These are phyloP conservation scores for Hirtodrosophila duncani DNA, from an alignment of 2,888 invertebrate species.

Conservation along the genomic window DNA sequence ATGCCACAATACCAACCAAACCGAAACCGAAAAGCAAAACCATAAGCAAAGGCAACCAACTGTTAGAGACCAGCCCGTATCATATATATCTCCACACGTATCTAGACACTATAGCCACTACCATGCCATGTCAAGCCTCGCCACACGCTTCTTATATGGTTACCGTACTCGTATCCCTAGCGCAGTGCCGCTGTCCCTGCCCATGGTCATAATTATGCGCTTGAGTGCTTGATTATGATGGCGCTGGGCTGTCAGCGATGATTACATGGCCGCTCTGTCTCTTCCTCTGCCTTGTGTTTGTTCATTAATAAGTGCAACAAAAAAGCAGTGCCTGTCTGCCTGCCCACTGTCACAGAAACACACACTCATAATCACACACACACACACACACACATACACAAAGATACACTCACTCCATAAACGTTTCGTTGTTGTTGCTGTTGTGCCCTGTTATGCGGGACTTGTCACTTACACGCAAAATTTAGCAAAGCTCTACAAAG, in stretches of 20 bases:
- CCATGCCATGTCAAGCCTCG: too few species aligned
- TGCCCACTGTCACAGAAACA: conserved; percentile 20
- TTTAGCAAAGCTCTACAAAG: conserved; percentile 60
- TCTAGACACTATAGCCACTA: too few species aligned
- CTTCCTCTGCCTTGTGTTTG: too few species aligned
- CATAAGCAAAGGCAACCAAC: too few species aligned
- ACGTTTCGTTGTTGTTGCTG: conserved; percentile 44
- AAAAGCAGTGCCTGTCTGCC: conserved; percentile 30
- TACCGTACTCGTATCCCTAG: too few species aligned
- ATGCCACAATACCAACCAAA: too few species aligned
- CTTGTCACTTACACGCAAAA: conserved; percentile 70
- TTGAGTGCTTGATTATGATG: conserved; percentile 54
- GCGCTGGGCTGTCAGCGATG: conserved; percentile 55
- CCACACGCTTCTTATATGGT: too few species aligned
- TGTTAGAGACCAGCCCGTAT: too few species aligned
- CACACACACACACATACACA: conserved; percentile 1
- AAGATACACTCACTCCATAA: conserved; percentile 26
- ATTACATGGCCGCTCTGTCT: conserved; percentile 56
- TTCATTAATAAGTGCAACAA: conserved; percentile 68
- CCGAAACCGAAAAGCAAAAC: too few species aligned
- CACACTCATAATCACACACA: conserved; percentile 8
- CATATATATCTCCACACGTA: too few species aligned
- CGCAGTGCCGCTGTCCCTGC: too few species aligned
- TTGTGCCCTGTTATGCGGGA: conserved; percentile 58
- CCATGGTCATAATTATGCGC: conserved; percentile 58